phyloP scores from a whole-genome alignment of 2,797 vertebrate genomes.

The Cirrhinus mrigala region DNA sequence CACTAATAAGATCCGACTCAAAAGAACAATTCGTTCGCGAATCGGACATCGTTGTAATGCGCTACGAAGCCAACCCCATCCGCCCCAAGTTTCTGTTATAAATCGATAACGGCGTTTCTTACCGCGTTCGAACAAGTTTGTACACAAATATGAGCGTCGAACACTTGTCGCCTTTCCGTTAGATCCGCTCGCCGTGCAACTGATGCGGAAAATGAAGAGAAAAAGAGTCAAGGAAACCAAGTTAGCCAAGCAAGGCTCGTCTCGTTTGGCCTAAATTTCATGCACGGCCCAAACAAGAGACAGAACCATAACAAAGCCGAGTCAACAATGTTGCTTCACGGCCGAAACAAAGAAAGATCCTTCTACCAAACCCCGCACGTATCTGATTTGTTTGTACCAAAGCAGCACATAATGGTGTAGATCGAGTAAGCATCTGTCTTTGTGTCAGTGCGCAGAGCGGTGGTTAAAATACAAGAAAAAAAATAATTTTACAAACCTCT shows the following conservation, averaged over 20 bases:
- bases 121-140: not conserved
- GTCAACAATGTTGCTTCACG: conserved; percentile 7
- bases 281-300: conserved; percentile 60
- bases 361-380: not conserved
- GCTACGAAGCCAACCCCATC: conserved; percentile 20
- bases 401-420: not conserved
- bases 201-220: conserved; percentile 12
- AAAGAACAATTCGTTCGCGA: not conserved
- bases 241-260: conserved; percentile 51
- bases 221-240: conserved; percentile 39
- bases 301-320: conserved; percentile 49
- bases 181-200: conserved; percentile 16
- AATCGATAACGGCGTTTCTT: conserved; percentile 11
- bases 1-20: conserved; percentile 18
- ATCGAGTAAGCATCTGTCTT: conserved; percentile 53
- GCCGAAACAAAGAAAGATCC: conserved; percentile 1
- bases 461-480: conserved; percentile 49
- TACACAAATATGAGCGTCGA: not conserved
- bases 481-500: conserved; percentile 62
- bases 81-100: conserved; percentile 31
- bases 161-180: not conserved
- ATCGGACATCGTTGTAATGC: conserved; percentile 18
- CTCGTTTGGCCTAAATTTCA: conserved; percentile 60
- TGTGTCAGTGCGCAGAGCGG: conserved; percentile 57
- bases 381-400: not conserved